Conservation (phyloP, 2,888 invertebrate species). For the Orchestes rusci region DNA sequence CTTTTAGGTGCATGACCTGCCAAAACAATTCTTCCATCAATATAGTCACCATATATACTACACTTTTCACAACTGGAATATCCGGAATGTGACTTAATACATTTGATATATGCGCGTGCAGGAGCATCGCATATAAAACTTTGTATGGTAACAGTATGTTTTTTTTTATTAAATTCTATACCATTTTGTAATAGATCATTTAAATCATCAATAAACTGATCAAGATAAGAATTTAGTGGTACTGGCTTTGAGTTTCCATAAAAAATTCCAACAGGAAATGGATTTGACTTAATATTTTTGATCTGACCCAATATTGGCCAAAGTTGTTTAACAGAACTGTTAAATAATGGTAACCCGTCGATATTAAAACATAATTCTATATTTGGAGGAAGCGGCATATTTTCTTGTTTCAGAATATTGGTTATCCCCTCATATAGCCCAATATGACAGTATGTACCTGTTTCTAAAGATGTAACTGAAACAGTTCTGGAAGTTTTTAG, state of each 20-base stretch:
- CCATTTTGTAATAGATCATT: too few species aligned
- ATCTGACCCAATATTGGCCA: constrained; percentile 4
- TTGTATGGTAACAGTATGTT: constrained; percentile 1
- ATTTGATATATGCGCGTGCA: constrained; percentile 11
- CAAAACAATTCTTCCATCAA: not conserved
- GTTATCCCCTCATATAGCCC: not conserved
- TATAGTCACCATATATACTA: constrained; percentile 2
- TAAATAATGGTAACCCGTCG: constrained; percentile 1
- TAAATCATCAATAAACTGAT: not conserved
- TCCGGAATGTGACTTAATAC: constrained; percentile 9
- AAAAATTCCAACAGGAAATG: not conserved
- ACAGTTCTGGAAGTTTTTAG: too few species aligned
- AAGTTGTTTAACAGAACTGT: not conserved
- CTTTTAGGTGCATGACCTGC: constrained; percentile 2
- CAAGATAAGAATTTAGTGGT: not conserved
- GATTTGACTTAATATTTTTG: too few species aligned
- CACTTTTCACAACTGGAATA: constrained; percentile 12
- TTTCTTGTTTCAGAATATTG: not conserved
- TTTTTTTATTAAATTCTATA: too few species aligned
- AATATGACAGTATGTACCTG: not conserved
- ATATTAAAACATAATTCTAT: constrained; percentile 1
- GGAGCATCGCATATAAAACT: constrained; percentile 13
- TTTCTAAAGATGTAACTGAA: not conserved
- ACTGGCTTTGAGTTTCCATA: constrained; percentile 1
- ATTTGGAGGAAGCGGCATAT: too few species aligned